Percentiles rank a stretch among this genome's conserved stretches.
phyloP scores from a whole-genome alignment of 2,113 vertebrate genomes.

The Heterotis niloticus region DNA sequence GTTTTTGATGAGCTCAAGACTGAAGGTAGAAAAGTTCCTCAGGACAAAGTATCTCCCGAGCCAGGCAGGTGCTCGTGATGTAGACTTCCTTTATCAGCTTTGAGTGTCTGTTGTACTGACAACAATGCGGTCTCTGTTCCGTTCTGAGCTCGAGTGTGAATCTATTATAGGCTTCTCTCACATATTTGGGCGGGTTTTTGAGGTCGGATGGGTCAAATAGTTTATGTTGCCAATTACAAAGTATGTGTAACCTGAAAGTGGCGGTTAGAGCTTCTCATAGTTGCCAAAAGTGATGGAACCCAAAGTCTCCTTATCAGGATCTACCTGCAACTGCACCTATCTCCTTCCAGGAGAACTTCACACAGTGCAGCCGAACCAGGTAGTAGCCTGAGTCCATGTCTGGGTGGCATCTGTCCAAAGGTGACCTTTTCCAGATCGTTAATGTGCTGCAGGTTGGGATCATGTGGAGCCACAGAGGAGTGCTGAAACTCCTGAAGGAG shows the following conservation, averaged over 20 bases:
- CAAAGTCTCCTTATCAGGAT: not conserved
- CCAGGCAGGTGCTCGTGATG: not conserved
- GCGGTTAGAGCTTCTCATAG: not conserved
- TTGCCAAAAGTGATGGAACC: slow-evolving; percentile 14
- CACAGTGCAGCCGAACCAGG: not conserved
- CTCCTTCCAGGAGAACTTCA: not conserved
- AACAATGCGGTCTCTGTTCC: not conserved
- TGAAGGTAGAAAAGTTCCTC: not conserved
- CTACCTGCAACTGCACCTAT: not conserved
- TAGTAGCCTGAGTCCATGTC: slow-evolving; percentile 10
- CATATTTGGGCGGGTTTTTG: not conserved
- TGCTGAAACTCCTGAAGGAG: too few species aligned
- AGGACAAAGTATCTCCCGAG: not conserved
- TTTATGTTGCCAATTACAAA: not conserved
- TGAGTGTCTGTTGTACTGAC: not conserved
- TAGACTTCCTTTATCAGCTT: not conserved
- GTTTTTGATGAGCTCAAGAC: not conserved
- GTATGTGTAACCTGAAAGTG: not conserved
- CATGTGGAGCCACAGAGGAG: too few species aligned
- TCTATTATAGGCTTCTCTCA: not conserved
- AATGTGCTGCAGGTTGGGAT: too few species aligned
- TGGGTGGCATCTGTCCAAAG: not conserved
- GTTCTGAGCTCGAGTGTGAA: not conserved
- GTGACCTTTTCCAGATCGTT: not conserved
- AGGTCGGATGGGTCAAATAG: not conserved